Evolutionary conservation across 2,888 invertebrate species (phyloP), one percentile per base, ranked within the genome.

Genomic region (Tachystola acroxantha): DNA sequence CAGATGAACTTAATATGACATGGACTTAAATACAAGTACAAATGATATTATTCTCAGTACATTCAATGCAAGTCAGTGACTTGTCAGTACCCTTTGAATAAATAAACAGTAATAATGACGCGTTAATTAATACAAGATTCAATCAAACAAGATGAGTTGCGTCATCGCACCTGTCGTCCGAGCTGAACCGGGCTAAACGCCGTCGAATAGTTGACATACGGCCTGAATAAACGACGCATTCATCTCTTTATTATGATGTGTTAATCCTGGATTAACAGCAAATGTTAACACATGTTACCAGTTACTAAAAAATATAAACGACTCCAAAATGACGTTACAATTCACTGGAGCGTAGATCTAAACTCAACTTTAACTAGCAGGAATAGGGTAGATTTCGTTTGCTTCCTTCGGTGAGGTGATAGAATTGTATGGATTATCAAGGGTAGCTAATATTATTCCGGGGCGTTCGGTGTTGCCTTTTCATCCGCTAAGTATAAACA

Each of bases 221-320:
- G 80, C 51, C 68, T 77, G 65, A 85, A 81, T 75, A 85, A 86
- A 85, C 84, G 64, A 64, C 64, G 70, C 58, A 78, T 81, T 85
- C 85, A 86, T 85, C 79, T 78, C 84, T 84, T 85, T 85, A 82
- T 86, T 86, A 86, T 85, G 81, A 85, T 78, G 85, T 85, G 86
- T 84, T 85, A 85, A 85, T 84, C 80, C 84, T 50, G 77, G 84
- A 84, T 86, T 86, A 86, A 77, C 82, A 78, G 78, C 81, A 84
- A 86, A 86, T 85, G 84, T 86, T 85, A 85, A 86, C 86, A 85
- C 84, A 84, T 86, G 86, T 86, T 84, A 78, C 81, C 76, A 80
- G 84, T 85, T 84, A 82, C 66, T 76, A 79, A 81, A 85, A 84
- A 66, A 51, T 30, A 45, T 42, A 39, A 42, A 34, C 40, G 38